Base-by-base conservation (phyloP, 2,113 vertebrate genomes). In the Casuarius casuarius region DNA sequence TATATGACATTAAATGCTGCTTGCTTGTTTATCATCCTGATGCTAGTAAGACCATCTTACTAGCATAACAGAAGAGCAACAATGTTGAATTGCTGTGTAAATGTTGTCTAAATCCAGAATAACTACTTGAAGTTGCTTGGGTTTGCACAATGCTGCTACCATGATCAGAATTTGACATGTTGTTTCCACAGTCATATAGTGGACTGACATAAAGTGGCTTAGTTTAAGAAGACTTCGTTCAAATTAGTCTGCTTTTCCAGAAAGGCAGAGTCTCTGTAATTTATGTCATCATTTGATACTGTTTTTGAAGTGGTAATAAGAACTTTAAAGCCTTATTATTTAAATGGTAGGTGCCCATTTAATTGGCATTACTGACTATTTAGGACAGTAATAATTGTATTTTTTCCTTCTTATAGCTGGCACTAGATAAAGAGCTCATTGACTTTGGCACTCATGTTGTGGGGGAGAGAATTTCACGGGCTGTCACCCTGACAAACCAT, bases 391-490 rank as follows among this genome's bases (percentile, higher is more conserved):
- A 67, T 96, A 96, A 97, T 92, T 73, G 77, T 63, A 62, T 65
- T 75, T 96, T 92, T 5, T 90, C 92, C 92, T 92, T 94, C 67
- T 84, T 95, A 63, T 97, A 99, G 99, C 97, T 99, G 94, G 98
- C 98, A 68, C 98, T 99, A 15, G 99, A 99, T 98, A 98, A 97
- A 94, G 97, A 98, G 92, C 96, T 98, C 94, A 92, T 99, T 84
- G 98, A 99, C 96, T 99, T 99, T 33, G 99, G 99, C 82, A 98
- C 98, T 78, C 98, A 98, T 16, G 97, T 99, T 87, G 98, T 99
- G 82, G 99, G 99, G 51, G 98, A 99, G 95, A 99, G 97, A 52
- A 95, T 99, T 88, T 98, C 98, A 94, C 98, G 87, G 96, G 87
- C 93, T 83, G 95, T 99, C 98, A 99, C 95, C 29, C 96, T 99